Percentiles rank a stretch among this genome's conserved stretches.
phyloP scores from a whole-genome alignment of 2,113 vertebrate genomes.

The Caracal caracal region DNA sequence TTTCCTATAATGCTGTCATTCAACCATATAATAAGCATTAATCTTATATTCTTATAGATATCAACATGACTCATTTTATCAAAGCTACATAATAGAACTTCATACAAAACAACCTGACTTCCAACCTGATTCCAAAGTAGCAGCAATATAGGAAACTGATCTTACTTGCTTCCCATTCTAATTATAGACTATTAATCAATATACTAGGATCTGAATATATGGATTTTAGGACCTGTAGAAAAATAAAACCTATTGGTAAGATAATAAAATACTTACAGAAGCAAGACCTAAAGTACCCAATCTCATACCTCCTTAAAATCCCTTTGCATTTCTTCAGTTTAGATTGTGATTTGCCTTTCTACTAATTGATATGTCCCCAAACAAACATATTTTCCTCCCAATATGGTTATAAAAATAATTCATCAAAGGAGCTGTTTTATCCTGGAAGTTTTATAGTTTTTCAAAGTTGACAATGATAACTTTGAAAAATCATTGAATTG shows the following conservation, averaged over 20 bases:
- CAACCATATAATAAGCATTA: slow-evolving; percentile 52
- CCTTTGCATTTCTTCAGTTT: slow-evolving; percentile 25
- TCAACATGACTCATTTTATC: background rate
- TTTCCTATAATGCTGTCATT: slow-evolving; percentile 34
- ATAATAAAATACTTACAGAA: background rate
- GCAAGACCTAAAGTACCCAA: background rate
- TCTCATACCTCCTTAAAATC: background rate
- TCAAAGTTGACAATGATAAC: slow-evolving; percentile 55
- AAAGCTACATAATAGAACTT: slow-evolving; percentile 26
- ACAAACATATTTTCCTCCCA: background rate
- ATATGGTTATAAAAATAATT: background rate
- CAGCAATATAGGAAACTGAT: background rate
- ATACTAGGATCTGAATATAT: background rate
- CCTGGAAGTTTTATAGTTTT: slow-evolving; percentile 44
- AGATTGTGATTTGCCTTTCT: slow-evolving; percentile 9
- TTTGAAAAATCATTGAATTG: background rate
- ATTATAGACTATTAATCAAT: background rate
- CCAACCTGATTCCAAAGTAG: background rate
- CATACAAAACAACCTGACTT: background rate
- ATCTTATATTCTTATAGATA: slow-evolving; percentile 35
- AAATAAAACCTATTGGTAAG: background rate
- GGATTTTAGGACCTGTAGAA: background rate
- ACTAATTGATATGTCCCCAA: background rate
- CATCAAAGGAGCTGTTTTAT: slow-evolving; percentile 41
- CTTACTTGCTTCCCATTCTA: background rate